Evolutionary conservation across 2,113 vertebrate species (phyloP), one percentile per base, ranked within the genome.

Genomic region (human (Homo sapiens)): DNA sequence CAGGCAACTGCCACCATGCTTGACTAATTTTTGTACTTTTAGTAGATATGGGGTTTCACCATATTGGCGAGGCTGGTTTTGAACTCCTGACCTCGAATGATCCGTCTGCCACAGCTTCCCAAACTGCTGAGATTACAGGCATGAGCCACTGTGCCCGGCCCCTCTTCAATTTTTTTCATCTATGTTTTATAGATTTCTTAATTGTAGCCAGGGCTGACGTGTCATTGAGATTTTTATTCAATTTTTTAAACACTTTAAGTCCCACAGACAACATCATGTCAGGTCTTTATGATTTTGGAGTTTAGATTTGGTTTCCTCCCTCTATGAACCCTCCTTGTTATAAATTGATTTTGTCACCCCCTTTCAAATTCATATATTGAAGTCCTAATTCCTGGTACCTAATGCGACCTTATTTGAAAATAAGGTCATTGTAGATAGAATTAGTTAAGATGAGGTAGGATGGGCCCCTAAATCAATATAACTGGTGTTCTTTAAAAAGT

Each of bases 331-430:
- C 22, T 90, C 90, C 4, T 13, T 66, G 0, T 64, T 84, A n/a
- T 52, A 18, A 72, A 55, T 7, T 87, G 17, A 86, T 32, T 70
- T 35, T 59, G 22, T 59, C 12, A 27, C 32, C 20, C 25, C 9
- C 18, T 79, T 23, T n/a, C 8, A 86, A 50, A 90, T 73, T 61
- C 45, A 5, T 48, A 50, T 11, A 8, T 27, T 90, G 17, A 80
- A 75, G 11, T 83, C 12, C 20, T 93, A 66, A 73, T 3, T 45
- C 68, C 6, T 35, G 16, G 30, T 68, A 66, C 6, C 16, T 91
- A 50, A 85, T 85, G 89, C 45, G 89, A 38, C 1, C 16, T 61
- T 95, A 48, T 78, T 79, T 93, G 81, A 87, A 90, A 93, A 90
- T 35, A 57, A 12, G 25, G 18, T 57, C 14, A 90, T 68, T 90